Base-by-base conservation (phyloP, 2,113 vertebrate species). In the Halichoeres trimaculatus region DNA sequence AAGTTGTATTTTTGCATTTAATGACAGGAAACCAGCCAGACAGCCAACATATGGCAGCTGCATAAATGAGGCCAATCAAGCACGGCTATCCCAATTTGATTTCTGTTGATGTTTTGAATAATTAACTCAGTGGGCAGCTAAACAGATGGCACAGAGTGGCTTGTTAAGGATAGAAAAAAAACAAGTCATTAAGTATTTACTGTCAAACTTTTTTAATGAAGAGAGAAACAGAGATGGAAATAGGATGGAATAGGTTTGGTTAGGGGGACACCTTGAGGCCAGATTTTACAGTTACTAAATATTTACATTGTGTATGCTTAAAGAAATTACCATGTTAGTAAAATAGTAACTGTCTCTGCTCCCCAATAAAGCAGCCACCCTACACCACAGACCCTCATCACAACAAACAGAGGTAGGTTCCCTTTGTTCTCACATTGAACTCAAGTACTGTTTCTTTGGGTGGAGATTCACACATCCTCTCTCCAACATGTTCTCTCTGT, bases 141-240 rank as follows among this genome's bases (percentile, higher is more conserved):
- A 84, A 72, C 84, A 92, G 89, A 88, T 90, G 89, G 88, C 43
- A 68, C 56, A 57, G 60, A 76, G 40, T 66, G 56, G 56, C 67
- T 81, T 64, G 59, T 81, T 68, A 70, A 74, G 62, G 60, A 66
- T 20, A 34, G 58, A 43, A 30, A 71, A 63, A 70, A 72, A 78
- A 61, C 56, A 83, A 71, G 64, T 78, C 19, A 80, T 87, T 69
- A 81, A 90, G 87, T 73, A 84, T 86, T 84, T 70, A 86, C 55
- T 30, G 55, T 41, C 48, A 4, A 51, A 80, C 36, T 66, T 82
- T 76, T 24, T 45, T 60, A 9, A 77, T 62, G 48, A 74, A 54
- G 38, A 65, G 47, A 22, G 54, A 43, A 55, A 55, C 36, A 19
- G 5, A 50, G 19, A 3, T 45, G 19, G n/a, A 71, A 52, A 16